These are phyloP conservation scores for Zoanthus sociatus DNA, from an alignment of 92 coral and sea anemone genomes.

Conservation along the genomic window DNA sequence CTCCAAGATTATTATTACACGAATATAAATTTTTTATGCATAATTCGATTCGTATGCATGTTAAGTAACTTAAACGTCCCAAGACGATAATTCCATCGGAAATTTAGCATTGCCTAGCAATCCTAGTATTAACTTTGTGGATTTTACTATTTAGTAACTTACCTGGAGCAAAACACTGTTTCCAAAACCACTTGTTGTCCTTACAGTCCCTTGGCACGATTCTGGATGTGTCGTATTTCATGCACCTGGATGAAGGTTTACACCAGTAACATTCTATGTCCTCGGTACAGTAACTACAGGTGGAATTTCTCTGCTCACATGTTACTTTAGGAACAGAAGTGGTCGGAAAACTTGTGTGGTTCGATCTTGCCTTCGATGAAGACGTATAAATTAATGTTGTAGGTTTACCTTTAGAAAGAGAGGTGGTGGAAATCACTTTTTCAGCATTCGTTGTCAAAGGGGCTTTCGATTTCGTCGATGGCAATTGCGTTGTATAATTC, in stretches of 20 bases:
- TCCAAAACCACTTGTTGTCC: slow-evolving; percentile 93
- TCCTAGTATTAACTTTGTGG: too few relatives aligned
- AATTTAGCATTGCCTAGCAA: too few relatives aligned
- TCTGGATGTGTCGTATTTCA: slow-evolving; percentile 58
- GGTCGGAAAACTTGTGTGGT: slow-evolving; percentile 52
- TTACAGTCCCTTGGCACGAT: slow-evolving; percentile 79
- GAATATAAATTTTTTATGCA: too few relatives aligned
- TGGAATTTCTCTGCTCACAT: slow-evolving; percentile 68
- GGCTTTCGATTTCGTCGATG: slow-evolving; percentile 10
- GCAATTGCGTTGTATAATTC: neutral
- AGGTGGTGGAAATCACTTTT: slow-evolving; percentile 1
- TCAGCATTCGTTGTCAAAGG: slow-evolving; percentile 26
- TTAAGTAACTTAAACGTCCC: too few relatives aligned
- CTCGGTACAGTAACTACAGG: slow-evolving; percentile 80
- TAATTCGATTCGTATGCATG: too few relatives aligned
- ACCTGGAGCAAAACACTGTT: slow-evolving; percentile 90
- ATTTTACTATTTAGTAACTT: neutral
- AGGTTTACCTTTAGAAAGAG: neutral
- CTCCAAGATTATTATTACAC: too few relatives aligned
- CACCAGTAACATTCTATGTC: slow-evolving; percentile 87
- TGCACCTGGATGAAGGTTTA: slow-evolving; percentile 69
- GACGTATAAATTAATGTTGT: neutral
- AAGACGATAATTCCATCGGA: too few relatives aligned
- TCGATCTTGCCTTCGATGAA: neutral
- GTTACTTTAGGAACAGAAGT: slow-evolving; percentile 58